Percentiles rank a stretch among this genome's conserved stretches.
Conservation (phyloP, 2,797 vertebrate genomes). For the Halcyon leucocephala region DNA sequence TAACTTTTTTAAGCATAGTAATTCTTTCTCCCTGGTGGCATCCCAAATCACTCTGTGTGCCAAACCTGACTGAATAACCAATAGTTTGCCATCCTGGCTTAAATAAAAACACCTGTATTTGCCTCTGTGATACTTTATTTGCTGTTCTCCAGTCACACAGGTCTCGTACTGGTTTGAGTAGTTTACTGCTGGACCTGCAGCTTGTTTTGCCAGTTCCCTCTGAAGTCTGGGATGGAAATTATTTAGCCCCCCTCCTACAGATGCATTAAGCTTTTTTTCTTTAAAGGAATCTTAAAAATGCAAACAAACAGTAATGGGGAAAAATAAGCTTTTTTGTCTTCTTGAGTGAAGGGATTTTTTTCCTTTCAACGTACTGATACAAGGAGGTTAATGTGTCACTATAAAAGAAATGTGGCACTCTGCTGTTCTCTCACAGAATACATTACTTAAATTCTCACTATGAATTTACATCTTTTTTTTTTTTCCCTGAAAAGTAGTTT, state of each 20-base stretch:
- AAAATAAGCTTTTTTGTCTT: constrained; percentile 46
- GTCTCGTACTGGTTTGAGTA: not conserved
- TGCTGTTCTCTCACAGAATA: constrained; percentile 58
- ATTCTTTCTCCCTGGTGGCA: not conserved
- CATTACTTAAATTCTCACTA: constrained; percentile 61
- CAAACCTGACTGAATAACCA: not conserved
- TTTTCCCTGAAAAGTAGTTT: constrained; percentile 52
- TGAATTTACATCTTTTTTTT: constrained; percentile 52
- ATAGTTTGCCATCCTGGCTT: not conserved
- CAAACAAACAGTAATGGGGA: constrained; percentile 27
- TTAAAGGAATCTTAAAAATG: constrained; percentile 25
- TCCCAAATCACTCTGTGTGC: not conserved
- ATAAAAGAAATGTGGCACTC: constrained; percentile 56
- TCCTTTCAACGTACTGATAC: not conserved
- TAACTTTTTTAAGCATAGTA: not conserved
- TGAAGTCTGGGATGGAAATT: constrained; percentile 24
- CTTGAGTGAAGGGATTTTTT: constrained; percentile 25
- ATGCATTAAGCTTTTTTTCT: constrained; percentile 25
- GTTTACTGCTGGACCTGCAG: not conserved
- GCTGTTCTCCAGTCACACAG: not conserved
- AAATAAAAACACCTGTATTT: not conserved
- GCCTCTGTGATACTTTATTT: not conserved
- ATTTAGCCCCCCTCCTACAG: not conserved
- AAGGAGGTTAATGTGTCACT: constrained; percentile 62
- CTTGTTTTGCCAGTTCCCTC: not conserved